Base-by-base conservation (phyloP, 2,113 vertebrate species). In the Tetrao urogallus region DNA sequence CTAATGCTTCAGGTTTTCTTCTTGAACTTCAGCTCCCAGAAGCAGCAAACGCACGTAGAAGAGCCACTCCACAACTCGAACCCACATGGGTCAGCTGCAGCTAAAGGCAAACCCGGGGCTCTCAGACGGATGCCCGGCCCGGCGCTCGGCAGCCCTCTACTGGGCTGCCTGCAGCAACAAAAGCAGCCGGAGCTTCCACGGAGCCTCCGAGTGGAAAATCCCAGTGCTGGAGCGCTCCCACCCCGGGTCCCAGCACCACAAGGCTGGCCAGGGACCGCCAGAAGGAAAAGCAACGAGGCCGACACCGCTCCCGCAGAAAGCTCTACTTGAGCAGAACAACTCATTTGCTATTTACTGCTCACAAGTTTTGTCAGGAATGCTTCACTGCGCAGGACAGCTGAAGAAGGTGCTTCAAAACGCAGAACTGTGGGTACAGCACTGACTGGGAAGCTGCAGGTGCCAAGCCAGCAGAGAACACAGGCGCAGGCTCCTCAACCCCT, bases 241-340 rank as follows among this genome's bases (percentile, higher is more conserved):
- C 8, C 6, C 38, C 5, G 5, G 12, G 6, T 2, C 0, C 13
- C 56, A 8, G 42, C 42, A n/a, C 2, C 14, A 0, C n/a, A 17
- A 5, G 8, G 1, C 40, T 14, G 3, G 34, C 40, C 19, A 1
- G 0, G 0, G 10, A 5, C 13, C 8, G 1, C 13, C 4, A 0
- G 2, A 8, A 48, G 57, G 2, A 42, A 7, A 12, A 24, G 42
- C 10, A 1, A 28, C 47, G 36, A 11, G 38, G 6, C n/a, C 47
- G 8, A 13, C 22, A 25, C 8, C 5, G 10, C 8, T 1, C 10
- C 45, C 10, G 0, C 30, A 5, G 22, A 19, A 34, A 48, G 1
- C 5, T 2, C 60, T 24, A 47, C 38, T 2, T 0, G 1, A 69
- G 28, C 73, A 22, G 4, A 0, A 8, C 48, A 14, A 1, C 32